A percentile compares a stretch with the other conserved stretches of the same genome.
Evolutionary conservation across 2,888 invertebrate species (phyloP).

Genomic region (Notodonta ziczac): DNA sequence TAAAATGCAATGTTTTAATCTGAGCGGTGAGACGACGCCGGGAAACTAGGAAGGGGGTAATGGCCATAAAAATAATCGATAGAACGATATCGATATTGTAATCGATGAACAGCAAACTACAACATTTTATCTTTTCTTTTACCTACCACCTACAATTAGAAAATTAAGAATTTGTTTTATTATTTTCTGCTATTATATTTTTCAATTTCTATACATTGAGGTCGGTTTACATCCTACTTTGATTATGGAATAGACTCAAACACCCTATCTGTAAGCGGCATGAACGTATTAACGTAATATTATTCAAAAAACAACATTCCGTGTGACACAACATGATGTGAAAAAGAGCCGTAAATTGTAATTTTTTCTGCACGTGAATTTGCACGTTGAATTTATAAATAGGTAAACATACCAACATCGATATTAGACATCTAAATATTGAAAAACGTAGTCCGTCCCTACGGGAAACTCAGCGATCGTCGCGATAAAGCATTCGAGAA

Average conservation of each 20-base stretch:
- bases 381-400: neutral
- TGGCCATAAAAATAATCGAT: neutral
- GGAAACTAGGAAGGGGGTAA: neutral
- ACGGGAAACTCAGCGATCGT: slow-evolving; percentile 63
- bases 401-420: neutral
- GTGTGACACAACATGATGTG: neutral
- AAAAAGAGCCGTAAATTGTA: neutral
- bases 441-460: slow-evolving; percentile 10
- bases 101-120: too few species aligned
- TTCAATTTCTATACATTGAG: too few species aligned
- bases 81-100: neutral
- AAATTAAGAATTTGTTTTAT: too few species aligned
- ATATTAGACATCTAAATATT: neutral
- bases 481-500: slow-evolving; percentile 49
- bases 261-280: too few species aligned
- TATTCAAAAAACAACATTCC: neutral
- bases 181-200: too few species aligned
- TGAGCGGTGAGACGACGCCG: slow-evolving; percentile 25
- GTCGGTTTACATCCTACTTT: too few species aligned
- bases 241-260: too few species aligned
- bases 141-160: too few species aligned
- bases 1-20: slow-evolving; percentile 82
- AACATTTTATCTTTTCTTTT: too few species aligned
- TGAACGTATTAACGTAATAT: too few species aligned
- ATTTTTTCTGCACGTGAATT: neutral